Base-by-base conservation (phyloP, 2,797 vertebrate genomes). In the Masticophis lateralis region DNA sequence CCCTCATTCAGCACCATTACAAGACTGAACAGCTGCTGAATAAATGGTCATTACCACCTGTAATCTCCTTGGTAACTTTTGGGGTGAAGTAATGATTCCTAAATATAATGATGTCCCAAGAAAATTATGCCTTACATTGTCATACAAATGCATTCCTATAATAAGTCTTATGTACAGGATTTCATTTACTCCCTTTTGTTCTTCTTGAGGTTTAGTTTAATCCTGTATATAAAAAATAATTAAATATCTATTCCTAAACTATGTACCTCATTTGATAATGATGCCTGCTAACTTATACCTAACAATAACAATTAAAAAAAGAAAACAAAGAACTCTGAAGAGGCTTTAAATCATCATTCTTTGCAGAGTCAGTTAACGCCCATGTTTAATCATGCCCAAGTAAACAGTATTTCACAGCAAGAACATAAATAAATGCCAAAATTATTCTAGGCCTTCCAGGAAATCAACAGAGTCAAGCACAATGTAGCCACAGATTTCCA, bases 371-470 rank as follows among this genome's bases (percentile, higher is more conserved):
- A 57, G 59, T 57, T 86, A 89, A 89, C 74, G n/a, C 69, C 87
- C 69, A 89, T n/a, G 59, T 66, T 86, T 92, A 94, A 89, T 88
- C 56, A 92, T 91, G 90, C 79, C 87, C 91, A 88, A 91, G 59
- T 92, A 92, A 93, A 60, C 63, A 92, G 0, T 63, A 94, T 74
- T 95, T 87, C 69, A 90, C 93, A 95, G 91, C 16, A 91, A 94
- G 93, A 18, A 91, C 22, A 83, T 37, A 87, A 90, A 57, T 63
- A 74, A 28, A 91, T 47, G 86, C 86, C 90, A 89, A 56, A 89
- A 7, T 5, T 56, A 89, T 66, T 91, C 93, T 93, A 11, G 59
- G 37, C 59, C 92, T 89, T 51, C 43, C 47, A 93, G 92, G 94
- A 91, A 92, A 89, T 83, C 56, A 28, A 43, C 10, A 93, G 51